Base-by-base conservation (phyloP, 2,797 vertebrate species). In the Bufotes viridis region DNA sequence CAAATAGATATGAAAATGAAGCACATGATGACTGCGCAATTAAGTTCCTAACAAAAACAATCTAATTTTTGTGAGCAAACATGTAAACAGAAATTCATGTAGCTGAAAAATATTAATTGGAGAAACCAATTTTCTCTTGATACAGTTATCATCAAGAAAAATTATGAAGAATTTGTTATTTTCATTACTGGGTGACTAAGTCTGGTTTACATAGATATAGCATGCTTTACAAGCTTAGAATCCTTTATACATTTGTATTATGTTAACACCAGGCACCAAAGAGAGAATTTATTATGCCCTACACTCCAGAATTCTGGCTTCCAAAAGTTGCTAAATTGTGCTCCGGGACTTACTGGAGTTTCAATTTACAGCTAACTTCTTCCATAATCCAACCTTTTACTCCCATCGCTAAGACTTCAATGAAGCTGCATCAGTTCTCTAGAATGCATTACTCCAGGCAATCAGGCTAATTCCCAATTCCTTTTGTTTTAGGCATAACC, bases 1-100 rank as follows among this genome's bases (percentile, higher is more conserved):
- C 70, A 85, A 85, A 78, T 76, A 85, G 42, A 24, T 53, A 78
- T 78, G 84, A 74, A 86, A 79, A 79, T 65, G 17, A 79, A 29
- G 53, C 13, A 74, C 29, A 55, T 58, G 29, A 83, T 42, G 24
- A 18, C 65, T 57, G 51, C 22, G 17, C 65, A 83, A 70, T 57
- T 83, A 70, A 57, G 24, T 57, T 83, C 49, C 18, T 70, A 79
- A 34, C 17, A 80, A 7, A 80, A 80, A 60, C 78, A 34, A 80
- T 60, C 34, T 17, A 7, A 80, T 80, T 61, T 80, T 42, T 42
- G 2, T 7, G 6, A 29, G 60, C 26, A 60, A 58, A 24, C 49
- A 51, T 3, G 55, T 79, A 79, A 17, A 60, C 55, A 58, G 78
- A 29, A 42, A 80, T 61, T 26, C 51, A 14, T 53, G 49, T 7